Conservation (phyloP, 2,888 invertebrate species). For the Oscheius sp. region DNA sequence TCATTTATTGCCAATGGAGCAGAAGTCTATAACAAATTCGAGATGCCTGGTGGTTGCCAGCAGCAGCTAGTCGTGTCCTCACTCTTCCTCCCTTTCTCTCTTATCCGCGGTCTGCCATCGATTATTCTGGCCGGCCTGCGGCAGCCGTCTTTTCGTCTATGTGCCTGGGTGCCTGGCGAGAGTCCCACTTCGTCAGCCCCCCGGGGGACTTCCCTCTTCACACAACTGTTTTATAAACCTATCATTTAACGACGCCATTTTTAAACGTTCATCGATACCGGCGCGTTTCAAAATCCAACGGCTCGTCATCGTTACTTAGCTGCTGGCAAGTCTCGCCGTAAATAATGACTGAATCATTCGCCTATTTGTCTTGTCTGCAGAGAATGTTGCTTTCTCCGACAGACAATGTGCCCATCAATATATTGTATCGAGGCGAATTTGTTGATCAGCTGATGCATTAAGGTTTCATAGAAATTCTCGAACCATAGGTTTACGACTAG, state of each 20-base stretch:
- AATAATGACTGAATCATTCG: too few relatives aligned
- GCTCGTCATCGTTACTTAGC: too few relatives aligned
- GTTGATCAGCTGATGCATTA: too few relatives aligned
- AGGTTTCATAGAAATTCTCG: too few relatives aligned
- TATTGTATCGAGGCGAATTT: too few relatives aligned
- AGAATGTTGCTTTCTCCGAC: too few relatives aligned
- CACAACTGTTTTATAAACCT: slow-evolving; percentile 14
- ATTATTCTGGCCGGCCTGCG: slow-evolving; percentile 29
- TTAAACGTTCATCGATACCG: neutral
- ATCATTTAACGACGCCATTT: too few relatives aligned
- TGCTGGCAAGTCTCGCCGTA: too few relatives aligned
- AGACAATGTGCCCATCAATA: too few relatives aligned
- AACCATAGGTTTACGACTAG: too few relatives aligned
- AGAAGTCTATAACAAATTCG: slow-evolving; percentile 20
- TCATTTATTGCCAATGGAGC: too few relatives aligned
- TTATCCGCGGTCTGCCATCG: slow-evolving; percentile 29
- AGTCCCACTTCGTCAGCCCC: slow-evolving; percentile 21
- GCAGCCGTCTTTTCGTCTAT: slow-evolving; percentile 30
- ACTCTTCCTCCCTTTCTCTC: slow-evolving; percentile 32
- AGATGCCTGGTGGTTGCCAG: slow-evolving; percentile 11
- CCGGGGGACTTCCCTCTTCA: slow-evolving; percentile 17
- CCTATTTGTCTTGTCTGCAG: too few relatives aligned
- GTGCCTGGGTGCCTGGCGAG: slow-evolving; percentile 25
- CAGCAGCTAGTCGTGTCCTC: slow-evolving; percentile 31
- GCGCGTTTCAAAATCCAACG: neutral